Conservation (phyloP, 2,888 invertebrate genomes). For the Perizoma affinitatum region DNA sequence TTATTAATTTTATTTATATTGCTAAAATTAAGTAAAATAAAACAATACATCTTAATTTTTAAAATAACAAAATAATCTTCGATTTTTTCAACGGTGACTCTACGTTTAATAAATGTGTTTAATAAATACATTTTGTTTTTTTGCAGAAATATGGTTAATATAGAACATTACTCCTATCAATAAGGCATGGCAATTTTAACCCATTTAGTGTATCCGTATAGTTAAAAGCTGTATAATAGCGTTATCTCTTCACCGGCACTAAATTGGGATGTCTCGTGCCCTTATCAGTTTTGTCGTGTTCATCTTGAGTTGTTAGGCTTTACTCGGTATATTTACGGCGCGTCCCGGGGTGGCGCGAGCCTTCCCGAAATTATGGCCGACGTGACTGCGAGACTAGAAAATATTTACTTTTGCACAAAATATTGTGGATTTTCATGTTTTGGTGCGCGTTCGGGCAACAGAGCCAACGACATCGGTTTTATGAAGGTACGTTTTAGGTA, state of each 20-base stretch:
- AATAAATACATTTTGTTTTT: too few species aligned
- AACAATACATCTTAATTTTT: too few species aligned
- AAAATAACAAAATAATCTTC: too few species aligned
- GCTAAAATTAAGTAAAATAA: too few species aligned
- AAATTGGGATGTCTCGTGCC: conserved; percentile 81
- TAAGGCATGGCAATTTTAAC: conserved; percentile 67
- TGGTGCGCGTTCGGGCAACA: too few species aligned
- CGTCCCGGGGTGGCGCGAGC: conserved; percentile 62
- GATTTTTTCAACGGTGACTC: too few species aligned
- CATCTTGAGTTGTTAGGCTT: conserved; percentile 84
- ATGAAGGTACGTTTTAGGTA: too few species aligned
- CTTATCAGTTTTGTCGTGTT: conserved; percentile 83
- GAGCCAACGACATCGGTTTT: too few species aligned
- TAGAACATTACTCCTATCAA: too few species aligned
- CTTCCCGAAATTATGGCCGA: conserved; percentile 55
- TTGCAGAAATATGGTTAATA: too few species aligned
- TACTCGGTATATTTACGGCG: conserved; percentile 77
- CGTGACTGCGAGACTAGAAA: conserved; percentile 35
- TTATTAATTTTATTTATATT: too few species aligned
- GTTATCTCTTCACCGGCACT: conserved; percentile 80
- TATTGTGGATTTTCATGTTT: conserved; percentile 3
- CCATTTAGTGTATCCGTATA: conserved; percentile 83
- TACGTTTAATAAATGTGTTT: too few species aligned
- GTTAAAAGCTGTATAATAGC: conserved; percentile 84
- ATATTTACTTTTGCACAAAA: conserved; percentile 19